Conservation (phyloP, 2,888 invertebrate species). For the Pheosia gnoma region DNA sequence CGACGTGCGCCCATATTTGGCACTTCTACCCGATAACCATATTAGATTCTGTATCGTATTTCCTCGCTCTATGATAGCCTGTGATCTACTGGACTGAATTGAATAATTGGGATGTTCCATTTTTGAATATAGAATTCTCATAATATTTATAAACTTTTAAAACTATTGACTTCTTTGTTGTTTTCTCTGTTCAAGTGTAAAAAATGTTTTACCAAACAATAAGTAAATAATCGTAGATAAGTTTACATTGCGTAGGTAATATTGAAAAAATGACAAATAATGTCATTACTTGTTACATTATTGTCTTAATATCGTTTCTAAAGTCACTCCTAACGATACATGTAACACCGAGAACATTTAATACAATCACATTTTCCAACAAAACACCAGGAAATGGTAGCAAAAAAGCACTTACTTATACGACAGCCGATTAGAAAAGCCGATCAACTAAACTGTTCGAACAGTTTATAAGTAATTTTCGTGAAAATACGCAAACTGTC, state of each 20-base stretch:
- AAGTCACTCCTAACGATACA: too few species aligned
- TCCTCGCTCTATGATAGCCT: slow-evolving; percentile 24
- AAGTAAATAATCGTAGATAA: too few species aligned
- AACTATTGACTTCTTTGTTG: too few species aligned
- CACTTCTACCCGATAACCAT: slow-evolving; percentile 61
- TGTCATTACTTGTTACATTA: too few species aligned
- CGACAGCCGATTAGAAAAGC: slow-evolving; percentile 17
- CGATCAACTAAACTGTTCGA: slow-evolving; percentile 18
- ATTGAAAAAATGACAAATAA: too few species aligned
- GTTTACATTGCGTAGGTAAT: too few species aligned
- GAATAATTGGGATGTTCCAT: not conserved
- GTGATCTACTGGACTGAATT: slow-evolving; percentile 27
- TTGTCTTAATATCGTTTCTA: too few species aligned
- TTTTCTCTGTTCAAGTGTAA: too few species aligned
- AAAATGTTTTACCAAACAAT: too few species aligned
- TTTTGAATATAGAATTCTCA: too few species aligned
- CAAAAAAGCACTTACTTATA: slow-evolving; percentile 6
- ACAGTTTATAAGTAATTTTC: slow-evolving; percentile 29
- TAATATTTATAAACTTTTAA: too few species aligned
- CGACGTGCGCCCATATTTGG: slow-evolving; percentile 70
- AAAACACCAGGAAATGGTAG: not conserved
- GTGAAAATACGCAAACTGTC: slow-evolving; percentile 34
- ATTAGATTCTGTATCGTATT: slow-evolving; percentile 61
- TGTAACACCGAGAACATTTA: too few species aligned
- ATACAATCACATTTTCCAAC: not conserved